Base-by-base conservation (phyloP, 2,113 vertebrate species). In the Sprattus sprattus region DNA sequence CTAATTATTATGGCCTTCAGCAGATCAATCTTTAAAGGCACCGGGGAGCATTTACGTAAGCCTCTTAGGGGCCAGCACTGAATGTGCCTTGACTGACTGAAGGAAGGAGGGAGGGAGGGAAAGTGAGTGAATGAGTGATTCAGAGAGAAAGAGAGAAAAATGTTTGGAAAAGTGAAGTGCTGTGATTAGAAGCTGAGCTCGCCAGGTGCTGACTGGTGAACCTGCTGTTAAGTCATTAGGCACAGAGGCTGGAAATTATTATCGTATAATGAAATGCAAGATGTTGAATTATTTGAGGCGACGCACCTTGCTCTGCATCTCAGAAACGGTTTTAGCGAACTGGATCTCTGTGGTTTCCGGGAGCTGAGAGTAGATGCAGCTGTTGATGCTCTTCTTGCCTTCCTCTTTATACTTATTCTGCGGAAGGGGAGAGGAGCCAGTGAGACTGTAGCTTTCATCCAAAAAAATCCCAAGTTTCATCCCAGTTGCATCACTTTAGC, bases 291-390 rank as follows among this genome's bases (percentile, higher is more conserved):
- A 16, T 78, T 5, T 5, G 28, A 32, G 32, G 71, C 13, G n/a
- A 6, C 49, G 84, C 92, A 99, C 98, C 96, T 97, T 90, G 84
- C 97, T 99, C 95, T 98, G 97, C 88, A 98, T 95, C 81, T 96
- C 94, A 0, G 95, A 94, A 0, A 96, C 92, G 81, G 93, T 87
- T 92, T 94, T 96, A 0, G 96, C 97, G 75, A 98, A 97, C 80
- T 96, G 95, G 1, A 95, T 98, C 83, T 98, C 95, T 0, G 96
- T 92, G 6, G 98, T 98, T 44, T 96, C 95, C 15, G 97, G 95
- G 90, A 99, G 97, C 92, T 95, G 96, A 88, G 96, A 97, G 91
- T 98, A 99, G 45, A 97, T 92, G 81, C 95, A 95, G 82, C 95
- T 96, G 3, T 94, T 93, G 86, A 96, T 93, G 39, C 92, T 94